Percentiles rank a stretch among this genome's conserved stretches.
Conservation (phyloP, 1,140 invertebrate species). For the Whitmania pigra region DNA sequence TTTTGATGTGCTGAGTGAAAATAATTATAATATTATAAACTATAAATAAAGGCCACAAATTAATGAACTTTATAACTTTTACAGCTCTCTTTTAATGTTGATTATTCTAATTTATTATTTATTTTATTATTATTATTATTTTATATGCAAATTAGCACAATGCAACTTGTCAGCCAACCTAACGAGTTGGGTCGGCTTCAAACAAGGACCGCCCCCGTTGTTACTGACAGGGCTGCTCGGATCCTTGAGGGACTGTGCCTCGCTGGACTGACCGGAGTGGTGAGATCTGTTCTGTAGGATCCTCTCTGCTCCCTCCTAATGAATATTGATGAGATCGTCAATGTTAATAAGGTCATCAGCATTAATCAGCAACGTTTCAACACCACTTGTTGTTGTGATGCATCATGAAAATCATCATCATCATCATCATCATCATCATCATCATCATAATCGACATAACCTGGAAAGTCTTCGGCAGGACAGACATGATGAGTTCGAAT, state of each 20-base stretch:
- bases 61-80: no score
- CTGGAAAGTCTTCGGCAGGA: conserved; percentile 66
- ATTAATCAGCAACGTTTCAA: neutral
- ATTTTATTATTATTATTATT: no score
- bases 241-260: conserved; percentile 3
- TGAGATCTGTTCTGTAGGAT: conserved; percentile 16
- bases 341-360: no score
- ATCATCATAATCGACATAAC: conserved; percentile 25
- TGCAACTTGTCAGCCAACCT: no score
- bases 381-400: neutral
- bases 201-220: neutral
- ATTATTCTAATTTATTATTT: no score
- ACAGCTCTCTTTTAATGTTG: no score
- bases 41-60: no score
- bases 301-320: conserved; percentile 15
- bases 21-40: no score
- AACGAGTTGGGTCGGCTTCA: neutral
- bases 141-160: no score
- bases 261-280: conserved; percentile 4
- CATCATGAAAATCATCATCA: neutral
- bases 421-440: no score
- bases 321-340: no score
- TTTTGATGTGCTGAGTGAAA: no score
- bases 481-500: conserved; percentile 66
- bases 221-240: neutral